Conservation (phyloP, 2,113 vertebrate species). For the Malurus alboscapulatus region DNA sequence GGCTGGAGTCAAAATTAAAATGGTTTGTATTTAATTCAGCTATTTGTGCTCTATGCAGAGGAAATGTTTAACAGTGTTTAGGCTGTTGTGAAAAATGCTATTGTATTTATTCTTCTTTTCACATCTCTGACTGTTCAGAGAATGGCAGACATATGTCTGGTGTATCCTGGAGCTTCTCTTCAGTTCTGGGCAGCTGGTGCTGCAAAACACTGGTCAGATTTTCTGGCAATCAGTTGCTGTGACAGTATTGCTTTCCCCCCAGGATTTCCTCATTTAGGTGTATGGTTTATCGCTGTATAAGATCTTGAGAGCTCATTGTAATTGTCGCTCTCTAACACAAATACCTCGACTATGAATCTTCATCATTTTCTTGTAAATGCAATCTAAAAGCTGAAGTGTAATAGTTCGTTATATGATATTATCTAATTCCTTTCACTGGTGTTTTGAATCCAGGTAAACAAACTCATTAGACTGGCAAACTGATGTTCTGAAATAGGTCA, state of each 20-base stretch:
- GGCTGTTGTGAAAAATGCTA: background rate
- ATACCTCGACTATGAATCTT: background rate
- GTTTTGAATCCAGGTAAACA: background rate
- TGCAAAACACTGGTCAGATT: background rate
- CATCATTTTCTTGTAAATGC: background rate
- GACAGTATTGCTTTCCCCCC: background rate
- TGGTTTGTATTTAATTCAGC: background rate
- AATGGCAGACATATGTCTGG: background rate
- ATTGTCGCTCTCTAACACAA: background rate
- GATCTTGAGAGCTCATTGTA: background rate
- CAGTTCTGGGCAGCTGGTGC: background rate
- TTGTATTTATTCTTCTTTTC: background rate
- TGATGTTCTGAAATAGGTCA: background rate
- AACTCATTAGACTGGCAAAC: background rate
- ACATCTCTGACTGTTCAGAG: background rate
- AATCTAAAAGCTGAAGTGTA: background rate
- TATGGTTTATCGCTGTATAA: background rate
- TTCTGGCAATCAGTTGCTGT: background rate
- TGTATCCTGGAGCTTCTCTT: background rate
- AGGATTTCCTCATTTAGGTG: background rate
- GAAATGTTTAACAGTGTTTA: background rate
- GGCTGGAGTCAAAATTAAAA: background rate
- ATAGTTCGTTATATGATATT: background rate
- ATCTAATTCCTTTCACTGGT: background rate
- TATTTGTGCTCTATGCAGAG: background rate